phyloP scores from a whole-genome alignment of 2,113 vertebrate species.

The Argyrosomus japonicus region DNA sequence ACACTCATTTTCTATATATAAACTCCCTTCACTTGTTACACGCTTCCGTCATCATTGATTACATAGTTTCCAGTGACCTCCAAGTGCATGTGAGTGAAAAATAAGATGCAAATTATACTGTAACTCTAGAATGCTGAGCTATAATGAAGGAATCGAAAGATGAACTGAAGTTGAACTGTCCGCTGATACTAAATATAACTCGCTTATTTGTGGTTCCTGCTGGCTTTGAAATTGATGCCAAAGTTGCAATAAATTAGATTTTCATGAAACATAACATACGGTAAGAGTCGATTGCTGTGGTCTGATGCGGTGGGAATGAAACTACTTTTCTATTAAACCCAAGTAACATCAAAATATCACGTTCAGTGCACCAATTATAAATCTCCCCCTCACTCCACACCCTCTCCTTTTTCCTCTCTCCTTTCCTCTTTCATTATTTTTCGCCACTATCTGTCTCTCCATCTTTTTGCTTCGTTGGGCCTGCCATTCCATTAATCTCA shows the following conservation, averaged over 20 bases:
- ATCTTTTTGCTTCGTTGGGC: slow-evolving; percentile 61
- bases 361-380: slow-evolving; percentile 7
- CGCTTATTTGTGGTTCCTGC: not conserved
- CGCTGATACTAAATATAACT: slow-evolving; percentile 21
- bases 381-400: not conserved
- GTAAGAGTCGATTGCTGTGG: not conserved
- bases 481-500: slow-evolving; percentile 73
- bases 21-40: not conserved
- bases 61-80: slow-evolving; percentile 8
- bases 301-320: not conserved
- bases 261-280: not conserved
- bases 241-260: slow-evolving; percentile 19
- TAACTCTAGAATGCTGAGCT: not conserved
- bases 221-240: slow-evolving; percentile 2
- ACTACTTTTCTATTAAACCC: not conserved
- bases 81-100: slow-evolving; percentile 13
- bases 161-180: slow-evolving; percentile 29
- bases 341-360: slow-evolving; percentile 26
- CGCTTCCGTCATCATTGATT: slow-evolving; percentile 16
- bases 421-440: slow-evolving; percentile 54
- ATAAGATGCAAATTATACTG: slow-evolving; percentile 30
- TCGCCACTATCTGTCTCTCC: slow-evolving; percentile 55
- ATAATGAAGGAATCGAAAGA: slow-evolving; percentile 23
- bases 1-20: not conserved
- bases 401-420: slow-evolving; percentile 1